Percentiles rank a stretch among this genome's conserved stretches.
Conservation (phyloP, 2,797 vertebrate genomes). For the Clarias fuscus region DNA sequence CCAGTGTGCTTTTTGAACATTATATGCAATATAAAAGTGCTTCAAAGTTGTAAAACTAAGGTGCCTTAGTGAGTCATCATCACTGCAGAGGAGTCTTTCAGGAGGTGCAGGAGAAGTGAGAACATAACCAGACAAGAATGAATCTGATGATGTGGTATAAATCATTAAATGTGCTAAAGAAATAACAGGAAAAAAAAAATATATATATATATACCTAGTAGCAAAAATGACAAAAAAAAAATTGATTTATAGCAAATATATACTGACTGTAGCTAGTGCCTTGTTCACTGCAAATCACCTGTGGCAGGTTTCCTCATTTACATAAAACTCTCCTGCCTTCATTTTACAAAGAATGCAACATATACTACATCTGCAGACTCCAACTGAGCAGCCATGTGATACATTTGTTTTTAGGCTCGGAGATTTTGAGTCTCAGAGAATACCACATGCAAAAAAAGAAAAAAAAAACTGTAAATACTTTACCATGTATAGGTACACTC, state of each 20-base stretch:
- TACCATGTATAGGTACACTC: not conserved
- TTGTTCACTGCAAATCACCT: conserved; percentile 73
- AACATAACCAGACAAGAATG: conserved; percentile 70
- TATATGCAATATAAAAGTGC: conserved; percentile 51
- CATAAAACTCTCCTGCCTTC: conserved; percentile 76
- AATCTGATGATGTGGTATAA: conserved; percentile 72
- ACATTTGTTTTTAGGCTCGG: conserved; percentile 43
- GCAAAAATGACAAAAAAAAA: conserved; percentile 60
- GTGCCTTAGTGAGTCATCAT: conserved; percentile 67
- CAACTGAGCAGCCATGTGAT: conserved; percentile 66
- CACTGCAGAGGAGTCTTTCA: conserved; percentile 63
- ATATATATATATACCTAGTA: conserved; percentile 56
- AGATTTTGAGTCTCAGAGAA: conserved; percentile 1
- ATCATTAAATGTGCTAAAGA: conserved; percentile 73
- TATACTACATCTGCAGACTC: conserved; percentile 61
- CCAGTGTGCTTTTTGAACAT: conserved; percentile 51
- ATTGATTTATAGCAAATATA: conserved; percentile 73
- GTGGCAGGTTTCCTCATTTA: conserved; percentile 74
- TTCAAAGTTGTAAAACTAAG: conserved; percentile 61
- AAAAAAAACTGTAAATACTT: not conserved
- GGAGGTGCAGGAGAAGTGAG: conserved; percentile 63
- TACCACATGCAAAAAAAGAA: conserved; percentile 4
- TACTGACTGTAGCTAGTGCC: conserved; percentile 72
- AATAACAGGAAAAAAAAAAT: conserved; percentile 57
- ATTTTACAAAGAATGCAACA: conserved; percentile 68